Conservation (phyloP, 2,113 vertebrate genomes). For the Porphyrio hochstetteri region DNA sequence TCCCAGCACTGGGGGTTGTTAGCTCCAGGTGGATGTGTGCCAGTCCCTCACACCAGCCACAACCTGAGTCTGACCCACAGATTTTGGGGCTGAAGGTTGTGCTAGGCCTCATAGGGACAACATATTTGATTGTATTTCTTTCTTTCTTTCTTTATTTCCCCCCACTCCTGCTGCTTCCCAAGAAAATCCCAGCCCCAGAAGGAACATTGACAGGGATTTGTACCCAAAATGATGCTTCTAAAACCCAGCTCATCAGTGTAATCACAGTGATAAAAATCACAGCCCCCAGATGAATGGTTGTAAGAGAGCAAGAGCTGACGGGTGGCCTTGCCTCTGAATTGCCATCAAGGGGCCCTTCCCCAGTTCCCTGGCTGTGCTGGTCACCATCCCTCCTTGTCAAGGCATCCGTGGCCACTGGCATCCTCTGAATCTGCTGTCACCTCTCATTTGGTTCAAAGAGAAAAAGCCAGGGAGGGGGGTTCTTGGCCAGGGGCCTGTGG, state of each 20-base stretch:
- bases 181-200: background rate
- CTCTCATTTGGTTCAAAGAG: background rate
- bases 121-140: no score
- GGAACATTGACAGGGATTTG: background rate
- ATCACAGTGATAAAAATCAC: constrained; percentile 2
- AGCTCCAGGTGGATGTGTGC: background rate
- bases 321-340: background rate
- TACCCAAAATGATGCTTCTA: background rate
- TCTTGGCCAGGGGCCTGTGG: background rate
- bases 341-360: background rate
- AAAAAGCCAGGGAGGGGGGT: background rate
- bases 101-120: background rate
- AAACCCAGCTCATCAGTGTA: background rate
- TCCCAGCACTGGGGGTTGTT: background rate
- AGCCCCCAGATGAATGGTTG: background rate
- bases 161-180: background rate
- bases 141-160: no score
- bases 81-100: background rate
- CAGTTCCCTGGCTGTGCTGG: background rate
- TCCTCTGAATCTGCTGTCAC: background rate
- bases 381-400: background rate
- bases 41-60: background rate
- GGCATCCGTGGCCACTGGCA: background rate
- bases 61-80: background rate
- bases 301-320: background rate